Conservation (phyloP, 2,888 invertebrate genomes). For the Cheilosia scutellata region DNA sequence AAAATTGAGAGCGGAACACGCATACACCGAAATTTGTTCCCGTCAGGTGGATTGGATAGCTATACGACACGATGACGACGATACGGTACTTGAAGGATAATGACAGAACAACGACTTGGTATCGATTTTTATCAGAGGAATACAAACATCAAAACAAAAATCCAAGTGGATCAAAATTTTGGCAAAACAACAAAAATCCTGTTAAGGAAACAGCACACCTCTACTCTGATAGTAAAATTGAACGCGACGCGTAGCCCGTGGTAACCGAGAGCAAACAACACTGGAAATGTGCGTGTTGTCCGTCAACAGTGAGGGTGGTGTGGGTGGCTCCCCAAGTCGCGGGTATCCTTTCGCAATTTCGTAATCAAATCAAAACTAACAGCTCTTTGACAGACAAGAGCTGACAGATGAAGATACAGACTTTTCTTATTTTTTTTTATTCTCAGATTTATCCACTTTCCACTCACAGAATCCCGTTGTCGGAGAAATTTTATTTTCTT, state of each 20-base stretch:
- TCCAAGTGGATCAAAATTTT: background rate
- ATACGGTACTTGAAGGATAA: background rate
- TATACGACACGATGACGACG: background rate
- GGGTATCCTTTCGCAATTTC: background rate
- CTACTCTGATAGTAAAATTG: background rate
- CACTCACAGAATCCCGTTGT: slow-evolving; percentile 1
- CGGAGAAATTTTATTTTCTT: background rate
- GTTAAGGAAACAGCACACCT: slow-evolving; percentile 10
- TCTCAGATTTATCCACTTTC: background rate
- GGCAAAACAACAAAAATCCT: slow-evolving; percentile 8
- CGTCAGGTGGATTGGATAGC: background rate
- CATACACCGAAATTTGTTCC: slow-evolving; percentile 1
- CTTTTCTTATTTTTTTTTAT: background rate
- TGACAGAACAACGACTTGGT: background rate
- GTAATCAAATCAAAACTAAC: slow-evolving; percentile 4
- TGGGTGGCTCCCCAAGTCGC: background rate
- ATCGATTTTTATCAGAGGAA: slow-evolving; percentile 13
- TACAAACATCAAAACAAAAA: background rate
- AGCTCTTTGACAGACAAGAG: background rate
- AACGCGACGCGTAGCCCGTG: slow-evolving; percentile 3
- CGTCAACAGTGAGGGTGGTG: background rate
- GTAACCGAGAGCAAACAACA: slow-evolving; percentile 16
- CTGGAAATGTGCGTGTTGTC: slow-evolving; percentile 8
- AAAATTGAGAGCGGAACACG: background rate
- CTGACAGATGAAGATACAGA: background rate